phyloP scores from a whole-genome alignment of 2,113 vertebrate genomes.

The Podarcis cretensis region DNA sequence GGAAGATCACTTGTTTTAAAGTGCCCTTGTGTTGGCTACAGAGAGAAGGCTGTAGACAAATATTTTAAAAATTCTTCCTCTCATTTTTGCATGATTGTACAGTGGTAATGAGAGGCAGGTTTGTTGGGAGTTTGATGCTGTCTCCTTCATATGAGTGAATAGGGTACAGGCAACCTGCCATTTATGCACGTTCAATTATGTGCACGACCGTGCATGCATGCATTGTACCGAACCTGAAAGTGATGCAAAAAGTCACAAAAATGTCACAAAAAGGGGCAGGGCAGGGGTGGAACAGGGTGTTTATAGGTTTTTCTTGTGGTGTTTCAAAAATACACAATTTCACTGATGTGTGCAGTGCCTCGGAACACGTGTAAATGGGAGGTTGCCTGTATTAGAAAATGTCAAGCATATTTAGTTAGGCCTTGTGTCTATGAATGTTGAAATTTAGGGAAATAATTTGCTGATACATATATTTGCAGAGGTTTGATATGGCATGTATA shows the following conservation, averaged over 20 bases:
- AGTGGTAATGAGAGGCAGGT: background rate
- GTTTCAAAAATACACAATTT: background rate
- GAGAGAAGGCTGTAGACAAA: background rate
- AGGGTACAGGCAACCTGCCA: background rate
- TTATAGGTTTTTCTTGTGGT: too few relatives aligned
- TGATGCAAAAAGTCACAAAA: too few relatives aligned
- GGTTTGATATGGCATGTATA: background rate
- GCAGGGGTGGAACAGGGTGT: too few relatives aligned
- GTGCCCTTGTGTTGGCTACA: background rate
- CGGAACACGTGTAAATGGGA: background rate
- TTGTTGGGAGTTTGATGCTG: background rate
- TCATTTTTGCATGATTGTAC: background rate
- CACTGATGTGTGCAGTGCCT: background rate
- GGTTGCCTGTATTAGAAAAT: background rate
- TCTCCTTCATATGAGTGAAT: background rate
- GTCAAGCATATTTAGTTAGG: background rate
- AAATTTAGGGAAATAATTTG: background rate
- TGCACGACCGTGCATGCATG: too few relatives aligned
- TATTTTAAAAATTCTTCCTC: background rate
- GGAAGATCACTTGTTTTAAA: background rate
- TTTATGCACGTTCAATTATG: too few relatives aligned
- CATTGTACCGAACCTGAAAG: too few relatives aligned
- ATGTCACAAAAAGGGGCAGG: too few relatives aligned
- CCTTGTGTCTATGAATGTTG: background rate
- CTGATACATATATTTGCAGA: slow-evolving; percentile 18